Base-by-base conservation (phyloP, 2,797 vertebrate genomes). In the Tangara arthus region DNA sequence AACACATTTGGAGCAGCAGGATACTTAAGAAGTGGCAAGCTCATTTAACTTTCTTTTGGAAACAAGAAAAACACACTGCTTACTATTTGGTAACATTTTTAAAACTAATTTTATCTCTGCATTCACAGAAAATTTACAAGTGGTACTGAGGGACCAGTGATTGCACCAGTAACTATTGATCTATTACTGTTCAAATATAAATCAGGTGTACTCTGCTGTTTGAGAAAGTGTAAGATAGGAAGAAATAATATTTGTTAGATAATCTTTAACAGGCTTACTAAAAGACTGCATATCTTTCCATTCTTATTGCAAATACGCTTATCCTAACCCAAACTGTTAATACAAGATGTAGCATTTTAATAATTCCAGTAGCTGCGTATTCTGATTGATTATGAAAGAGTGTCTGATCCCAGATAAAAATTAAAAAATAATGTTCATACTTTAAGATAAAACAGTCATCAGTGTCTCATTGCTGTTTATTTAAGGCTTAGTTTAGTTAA, bases 171-270 rank as follows among this genome's bases (percentile, higher is more conserved):
- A 77, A 96, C 46, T 95, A 91, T 78, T 87, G 57, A 9, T 90
- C 89, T 93, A 83, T 78, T 96, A 94, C 56, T 82, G 20, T 92
- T 96, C 24, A 82, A 85, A 93, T 70, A 89, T 28, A 93, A 92
- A 93, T 60, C 59, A 68, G 7, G 10, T 73, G 49, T 70, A 17
- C 8, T 64, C 18, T 55, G 7, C 4, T 79, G 2, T 60, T 71
- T 89, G 44, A 46, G 75, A 89, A 90, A 44, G 90, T 9, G 3
- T 56, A 87, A 93, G n/a, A 83, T 13, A 83, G 19, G 46, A 86
- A 89, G 12, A 94, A 92, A 93, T 82, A 72, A 78, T 89, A 34
- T 56, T 88, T 79, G 9, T 79, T 82, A 89, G 30, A 59, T 80
- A 47, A 86, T 82, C 12, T 79, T 90, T 93, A 75, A 71, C 13